These are phyloP conservation scores for Stenichneumon culpator DNA, from an alignment of 2,888 invertebrate species.

Conservation along the genomic window DNA sequence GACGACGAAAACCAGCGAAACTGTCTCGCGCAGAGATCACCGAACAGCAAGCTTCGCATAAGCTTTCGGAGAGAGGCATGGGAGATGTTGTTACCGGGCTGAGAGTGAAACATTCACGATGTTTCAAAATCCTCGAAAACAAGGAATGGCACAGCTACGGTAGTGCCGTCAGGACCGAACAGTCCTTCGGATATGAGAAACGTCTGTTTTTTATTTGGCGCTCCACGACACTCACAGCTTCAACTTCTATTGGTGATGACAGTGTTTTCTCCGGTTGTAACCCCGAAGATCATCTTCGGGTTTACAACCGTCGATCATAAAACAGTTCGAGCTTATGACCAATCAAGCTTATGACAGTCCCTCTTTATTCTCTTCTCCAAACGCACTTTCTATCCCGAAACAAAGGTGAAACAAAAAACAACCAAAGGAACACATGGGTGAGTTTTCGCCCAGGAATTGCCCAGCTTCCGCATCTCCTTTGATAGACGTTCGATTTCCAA, in stretches of 20 bases:
- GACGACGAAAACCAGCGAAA: conserved; percentile 72
- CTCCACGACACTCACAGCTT: too few relatives aligned
- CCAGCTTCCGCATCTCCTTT: not conserved
- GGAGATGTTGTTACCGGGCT: conserved; percentile 19
- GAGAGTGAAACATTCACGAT: conserved; percentile 28
- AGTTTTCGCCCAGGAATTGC: not conserved
- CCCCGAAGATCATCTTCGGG: too few relatives aligned
- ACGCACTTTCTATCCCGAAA: not conserved
- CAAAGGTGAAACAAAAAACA: not conserved
- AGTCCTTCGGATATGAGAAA: not conserved
- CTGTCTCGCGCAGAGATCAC: conserved; percentile 73
- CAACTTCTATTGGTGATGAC: too few relatives aligned
- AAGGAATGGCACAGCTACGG: not conserved
- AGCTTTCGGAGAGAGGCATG: conserved; percentile 26
- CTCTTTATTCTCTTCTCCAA: not conserved
- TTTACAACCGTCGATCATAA: too few relatives aligned
- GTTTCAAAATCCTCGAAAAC: conserved; percentile 5
- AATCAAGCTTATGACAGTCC: not conserved
- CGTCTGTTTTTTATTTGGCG: not conserved
- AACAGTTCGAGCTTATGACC: too few relatives aligned
- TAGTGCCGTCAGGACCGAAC: not conserved
- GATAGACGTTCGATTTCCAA: conserved; percentile 34
- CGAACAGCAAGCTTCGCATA: conserved; percentile 60
- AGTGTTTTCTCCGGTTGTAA: too few relatives aligned
- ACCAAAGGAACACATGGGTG: not conserved